phyloP scores from a whole-genome alignment of 2,888 invertebrate species.

The Seira ritae region DNA sequence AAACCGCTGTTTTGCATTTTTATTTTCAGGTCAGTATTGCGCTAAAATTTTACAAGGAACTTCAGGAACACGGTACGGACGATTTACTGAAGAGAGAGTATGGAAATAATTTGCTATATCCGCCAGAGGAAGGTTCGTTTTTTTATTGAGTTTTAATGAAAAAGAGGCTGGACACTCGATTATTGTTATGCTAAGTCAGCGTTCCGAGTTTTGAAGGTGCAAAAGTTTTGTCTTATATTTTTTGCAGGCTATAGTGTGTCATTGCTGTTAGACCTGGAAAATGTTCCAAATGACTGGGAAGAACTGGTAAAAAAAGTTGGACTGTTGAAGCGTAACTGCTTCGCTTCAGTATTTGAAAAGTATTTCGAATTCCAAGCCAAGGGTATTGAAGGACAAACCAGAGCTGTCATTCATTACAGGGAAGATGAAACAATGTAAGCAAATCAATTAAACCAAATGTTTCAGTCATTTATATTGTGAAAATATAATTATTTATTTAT shows the following conservation, averaged over 20 bases:
- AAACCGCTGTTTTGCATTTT: neutral
- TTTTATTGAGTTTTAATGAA: neutral
- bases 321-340: slow-evolving; percentile 97
- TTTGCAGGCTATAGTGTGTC: slow-evolving; percentile 93
- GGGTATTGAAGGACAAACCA: slow-evolving; percentile 91
- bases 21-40: slow-evolving; percentile 92
- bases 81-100: slow-evolving; percentile 95
- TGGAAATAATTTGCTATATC: slow-evolving; percentile 84
- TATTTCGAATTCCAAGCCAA: slow-evolving; percentile 98
- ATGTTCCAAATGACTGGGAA: slow-evolving; percentile 93
- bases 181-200: too few relatives aligned
- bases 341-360: slow-evolving; percentile 99
- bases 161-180: neutral
- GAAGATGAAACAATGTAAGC: slow-evolving; percentile 98
- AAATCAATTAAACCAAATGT: too few relatives aligned
- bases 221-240: slow-evolving; percentile 38
- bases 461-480: too few relatives aligned
- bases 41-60: slow-evolving; percentile 98
- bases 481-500: neutral
- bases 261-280: slow-evolving; percentile 92
- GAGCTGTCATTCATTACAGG: slow-evolving; percentile 98
- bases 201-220: too few relatives aligned
- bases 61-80: slow-evolving; percentile 98
- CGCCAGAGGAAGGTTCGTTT: slow-evolving; percentile 89
- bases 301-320: slow-evolving; percentile 93